A percentile compares a stretch with the other conserved stretches of the same genome.
phyloP scores from a whole-genome alignment of 2,888 invertebrate species.

The Laspeyria flexula region DNA sequence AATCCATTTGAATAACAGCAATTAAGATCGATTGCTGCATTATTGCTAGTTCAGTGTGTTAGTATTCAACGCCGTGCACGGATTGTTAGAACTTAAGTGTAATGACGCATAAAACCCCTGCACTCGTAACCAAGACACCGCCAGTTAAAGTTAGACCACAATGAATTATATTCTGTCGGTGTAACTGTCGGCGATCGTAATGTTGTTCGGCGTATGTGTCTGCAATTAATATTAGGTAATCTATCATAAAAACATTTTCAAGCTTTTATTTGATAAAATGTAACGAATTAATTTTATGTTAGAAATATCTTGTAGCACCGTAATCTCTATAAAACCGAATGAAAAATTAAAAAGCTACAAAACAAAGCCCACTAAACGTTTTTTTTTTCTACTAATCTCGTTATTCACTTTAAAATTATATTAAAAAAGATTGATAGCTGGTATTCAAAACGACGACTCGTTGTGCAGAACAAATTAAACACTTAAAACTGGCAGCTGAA shows the following conservation, averaged over 20 bases:
- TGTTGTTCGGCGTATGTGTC: no score
- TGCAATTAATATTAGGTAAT: no score
- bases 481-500: constrained; percentile 42
- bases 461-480: constrained; percentile 38
- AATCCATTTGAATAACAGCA: background rate
- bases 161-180: no score
- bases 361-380: background rate
- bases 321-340: background rate
- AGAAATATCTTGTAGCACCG: background rate
- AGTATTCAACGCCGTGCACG: background rate
- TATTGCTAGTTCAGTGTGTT: background rate
- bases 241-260: no score
- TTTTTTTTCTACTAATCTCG: constrained; percentile 3
- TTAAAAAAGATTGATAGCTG: constrained; percentile 37
- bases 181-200: no score
- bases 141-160: no score
- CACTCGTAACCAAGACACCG: background rate
- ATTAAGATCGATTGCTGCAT: background rate
- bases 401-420: constrained; percentile 35
- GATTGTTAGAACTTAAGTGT: background rate
- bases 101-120: background rate
- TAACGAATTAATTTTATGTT: background rate
- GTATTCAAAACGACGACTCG: constrained; percentile 26
- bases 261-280: no score
- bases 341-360: background rate